Evolutionary conservation across 2,797 vertebrate species (phyloP).

Genomic region (Danio kyathit): DNA sequence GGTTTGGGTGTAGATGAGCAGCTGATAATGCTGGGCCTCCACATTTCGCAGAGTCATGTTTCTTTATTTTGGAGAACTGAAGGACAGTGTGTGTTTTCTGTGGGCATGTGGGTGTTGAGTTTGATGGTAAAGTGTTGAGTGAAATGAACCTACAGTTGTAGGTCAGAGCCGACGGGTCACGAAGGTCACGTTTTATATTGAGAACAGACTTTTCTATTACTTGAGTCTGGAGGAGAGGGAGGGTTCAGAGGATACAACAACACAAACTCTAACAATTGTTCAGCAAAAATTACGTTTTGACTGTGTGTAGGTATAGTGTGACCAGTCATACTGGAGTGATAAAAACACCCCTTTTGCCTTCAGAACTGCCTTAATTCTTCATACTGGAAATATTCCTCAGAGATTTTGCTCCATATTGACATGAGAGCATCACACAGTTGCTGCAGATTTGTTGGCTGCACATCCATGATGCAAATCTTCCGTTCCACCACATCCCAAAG

Average conservation of each 20-base stretch:
- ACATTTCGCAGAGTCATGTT: neutral
- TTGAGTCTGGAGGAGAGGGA: neutral
- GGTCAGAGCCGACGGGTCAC: conserved; percentile 3
- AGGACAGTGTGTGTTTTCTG: neutral
- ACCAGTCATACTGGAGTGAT: too few species aligned
- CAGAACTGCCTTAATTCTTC: too few species aligned
- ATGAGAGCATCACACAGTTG: too few species aligned
- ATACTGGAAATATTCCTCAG: too few species aligned
- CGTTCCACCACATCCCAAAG: too few species aligned
- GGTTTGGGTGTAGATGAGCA: conserved; percentile 9
- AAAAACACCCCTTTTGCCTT: too few species aligned
- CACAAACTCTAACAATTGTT: too few species aligned
- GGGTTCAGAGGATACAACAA: neutral
- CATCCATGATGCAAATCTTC: too few species aligned
- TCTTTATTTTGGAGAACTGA: conserved; percentile 32
- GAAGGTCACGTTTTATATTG: neutral
- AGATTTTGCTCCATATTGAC: too few species aligned
- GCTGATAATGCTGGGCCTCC: conserved; percentile 1
- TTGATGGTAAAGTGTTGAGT: neutral
- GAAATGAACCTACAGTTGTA: conserved; percentile 28
- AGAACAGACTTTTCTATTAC: conserved; percentile 20
- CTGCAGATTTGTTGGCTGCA: too few species aligned
- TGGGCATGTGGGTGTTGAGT: conserved; percentile 9
- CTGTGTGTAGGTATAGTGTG: too few species aligned
- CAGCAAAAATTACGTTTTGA: too few species aligned